These are phyloP conservation scores for Chaetodon trifascialis DNA, from an alignment of 2,113 vertebrate species.

Conservation along the genomic window DNA sequence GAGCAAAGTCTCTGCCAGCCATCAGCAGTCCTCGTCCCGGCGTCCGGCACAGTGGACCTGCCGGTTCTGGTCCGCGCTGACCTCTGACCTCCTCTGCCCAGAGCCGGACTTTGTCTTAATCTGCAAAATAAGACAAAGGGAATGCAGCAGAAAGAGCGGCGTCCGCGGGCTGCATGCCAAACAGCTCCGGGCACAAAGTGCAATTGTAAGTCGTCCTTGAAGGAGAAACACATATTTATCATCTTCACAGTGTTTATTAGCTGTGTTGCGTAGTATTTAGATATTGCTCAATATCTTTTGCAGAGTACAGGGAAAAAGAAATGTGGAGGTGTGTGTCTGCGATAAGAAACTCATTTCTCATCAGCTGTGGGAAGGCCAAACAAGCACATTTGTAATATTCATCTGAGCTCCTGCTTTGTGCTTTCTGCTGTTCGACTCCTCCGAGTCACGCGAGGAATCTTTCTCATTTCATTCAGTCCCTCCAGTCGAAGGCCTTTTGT, in stretches of 20 bases:
- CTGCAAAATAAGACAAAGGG: constrained; percentile 30
- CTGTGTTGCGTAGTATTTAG: background rate
- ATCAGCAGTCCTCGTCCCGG: background rate
- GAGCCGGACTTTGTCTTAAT: constrained; percentile 26
- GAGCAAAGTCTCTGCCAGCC: background rate
- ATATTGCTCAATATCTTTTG: constrained; percentile 24
- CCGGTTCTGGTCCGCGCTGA: background rate
- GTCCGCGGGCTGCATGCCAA: constrained; percentile 30
- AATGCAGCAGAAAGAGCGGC: background rate
- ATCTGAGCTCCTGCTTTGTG: background rate
- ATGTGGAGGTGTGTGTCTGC: background rate
- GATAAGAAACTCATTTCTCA: constrained; percentile 12
- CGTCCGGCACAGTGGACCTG: background rate
- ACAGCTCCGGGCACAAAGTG: constrained; percentile 11
- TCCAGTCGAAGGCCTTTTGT: background rate
- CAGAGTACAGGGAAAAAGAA: constrained; percentile 4
- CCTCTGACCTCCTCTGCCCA: constrained; percentile 27
- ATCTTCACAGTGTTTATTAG: constrained; percentile 51
- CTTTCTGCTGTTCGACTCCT: background rate
- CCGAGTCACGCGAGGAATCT: background rate
- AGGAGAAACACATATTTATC: constrained; percentile 59
- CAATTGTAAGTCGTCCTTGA: constrained; percentile 59
- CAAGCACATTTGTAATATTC: background rate
- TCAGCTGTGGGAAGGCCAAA: background rate
- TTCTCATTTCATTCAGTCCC: background rate